Conservation (phyloP, 2,113 vertebrate genomes). For the Platanista minor region DNA sequence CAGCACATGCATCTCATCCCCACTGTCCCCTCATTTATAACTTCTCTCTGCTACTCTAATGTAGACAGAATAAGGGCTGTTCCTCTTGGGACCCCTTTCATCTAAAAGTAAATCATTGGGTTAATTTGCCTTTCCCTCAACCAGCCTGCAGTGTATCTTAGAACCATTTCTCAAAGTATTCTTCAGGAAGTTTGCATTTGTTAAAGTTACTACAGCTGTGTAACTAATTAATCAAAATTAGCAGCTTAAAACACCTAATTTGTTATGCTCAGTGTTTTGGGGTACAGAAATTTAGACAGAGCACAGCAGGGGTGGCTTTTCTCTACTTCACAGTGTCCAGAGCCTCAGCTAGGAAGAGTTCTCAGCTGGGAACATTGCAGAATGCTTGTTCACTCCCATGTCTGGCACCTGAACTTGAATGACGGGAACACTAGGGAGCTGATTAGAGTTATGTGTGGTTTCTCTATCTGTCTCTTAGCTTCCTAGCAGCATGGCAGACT, state of each 20-base stretch:
- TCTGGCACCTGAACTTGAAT: not conserved
- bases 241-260: not conserved
- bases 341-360: not conserved
- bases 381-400: not conserved
- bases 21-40: not conserved
- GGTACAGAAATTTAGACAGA: not conserved
- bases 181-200: not conserved
- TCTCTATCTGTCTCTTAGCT: not conserved
- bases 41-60: not conserved
- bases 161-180: not conserved
- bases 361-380: not conserved
- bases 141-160: not conserved
- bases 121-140: not conserved
- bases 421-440: not conserved
- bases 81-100: not conserved
- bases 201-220: not conserved
- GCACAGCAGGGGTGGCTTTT: not conserved
- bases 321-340: accelerated
- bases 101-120: not conserved
- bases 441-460: not conserved
- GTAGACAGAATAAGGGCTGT: not conserved
- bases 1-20: not conserved
- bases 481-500: not conserved
- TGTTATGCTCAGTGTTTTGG: not conserved
- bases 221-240: not conserved